Conservation (phyloP, 2,888 invertebrate species). For the Epicampocera succincta region DNA sequence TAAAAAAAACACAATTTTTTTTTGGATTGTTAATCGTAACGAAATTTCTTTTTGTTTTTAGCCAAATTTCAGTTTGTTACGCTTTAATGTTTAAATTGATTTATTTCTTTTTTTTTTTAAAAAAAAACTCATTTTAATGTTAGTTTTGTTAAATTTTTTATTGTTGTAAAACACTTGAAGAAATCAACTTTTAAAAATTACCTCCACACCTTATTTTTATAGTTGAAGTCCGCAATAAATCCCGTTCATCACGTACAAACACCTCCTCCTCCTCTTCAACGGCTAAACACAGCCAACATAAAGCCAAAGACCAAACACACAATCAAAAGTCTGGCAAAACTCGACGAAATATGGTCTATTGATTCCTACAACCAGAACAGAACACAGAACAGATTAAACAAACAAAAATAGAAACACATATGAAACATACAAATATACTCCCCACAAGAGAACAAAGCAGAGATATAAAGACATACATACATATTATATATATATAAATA, state of each 20-base stretch:
- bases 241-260: constrained; percentile 75
- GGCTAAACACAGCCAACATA: constrained; percentile 68
- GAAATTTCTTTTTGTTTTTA: constrained; percentile 22
- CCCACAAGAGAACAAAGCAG: constrained; percentile 15
- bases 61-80: constrained; percentile 1
- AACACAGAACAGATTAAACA: too few relatives aligned
- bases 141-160: constrained; percentile 57
- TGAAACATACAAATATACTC: constrained; percentile 4
- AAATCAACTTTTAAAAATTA: constrained; percentile 61
- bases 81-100: constrained; percentile 17
- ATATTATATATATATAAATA: too few relatives aligned
- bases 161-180: constrained; percentile 14
- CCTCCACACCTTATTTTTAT: constrained; percentile 63
- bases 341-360: constrained; percentile 79
- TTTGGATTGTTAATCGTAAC: neutral
- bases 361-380: constrained; percentile 62
- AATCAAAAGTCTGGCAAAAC: constrained; percentile 70
- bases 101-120: constrained; percentile 4
- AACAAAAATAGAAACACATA: constrained; percentile 9
- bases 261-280: constrained; percentile 74
- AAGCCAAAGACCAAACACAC: constrained; percentile 68
- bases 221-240: constrained; percentile 79
- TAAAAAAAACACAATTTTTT: neutral
- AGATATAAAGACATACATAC: neutral
- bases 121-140: neutral